phyloP scores from a whole-genome alignment of 2,888 invertebrate genomes.

The Tetragonisca angustula region DNA sequence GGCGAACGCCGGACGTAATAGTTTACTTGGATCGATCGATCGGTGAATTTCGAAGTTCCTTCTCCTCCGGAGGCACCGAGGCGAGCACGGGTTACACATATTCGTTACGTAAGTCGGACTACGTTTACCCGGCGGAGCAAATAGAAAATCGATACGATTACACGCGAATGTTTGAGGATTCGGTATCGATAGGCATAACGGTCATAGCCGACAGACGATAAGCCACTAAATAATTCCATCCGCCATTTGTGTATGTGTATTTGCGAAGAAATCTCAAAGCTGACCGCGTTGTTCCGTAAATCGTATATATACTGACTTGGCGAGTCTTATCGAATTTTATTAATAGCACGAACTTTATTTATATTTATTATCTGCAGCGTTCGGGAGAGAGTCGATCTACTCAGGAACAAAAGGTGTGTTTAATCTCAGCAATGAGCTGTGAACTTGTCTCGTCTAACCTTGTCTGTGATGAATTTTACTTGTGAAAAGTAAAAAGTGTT shows the following conservation, averaged over 20 bases:
- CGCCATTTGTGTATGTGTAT: too few relatives aligned
- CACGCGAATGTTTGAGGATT: slow-evolving; percentile 48
- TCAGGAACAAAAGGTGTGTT: too few relatives aligned
- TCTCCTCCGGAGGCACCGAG: slow-evolving; percentile 17
- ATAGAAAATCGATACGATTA: slow-evolving; percentile 49
- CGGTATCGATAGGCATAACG: slow-evolving; percentile 9
- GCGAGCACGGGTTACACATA: slow-evolving; percentile 4
- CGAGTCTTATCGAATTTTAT: too few relatives aligned
- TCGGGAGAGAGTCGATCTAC: too few relatives aligned
- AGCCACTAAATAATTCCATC: slow-evolving; percentile 29
- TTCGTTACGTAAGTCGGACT: slow-evolving; percentile 1
- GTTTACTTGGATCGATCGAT: slow-evolving; percentile 42
- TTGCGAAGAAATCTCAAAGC: background rate
- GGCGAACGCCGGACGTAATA: slow-evolving; percentile 30
- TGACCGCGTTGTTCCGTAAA: background rate
- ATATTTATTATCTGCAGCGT: too few relatives aligned
- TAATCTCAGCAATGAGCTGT: too few relatives aligned
- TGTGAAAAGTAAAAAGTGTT: too few relatives aligned
- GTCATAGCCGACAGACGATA: slow-evolving; percentile 21
- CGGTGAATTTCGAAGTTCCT: slow-evolving; percentile 41
- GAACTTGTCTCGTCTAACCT: too few relatives aligned
- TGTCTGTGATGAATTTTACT: too few relatives aligned
- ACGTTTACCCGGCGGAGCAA: slow-evolving; percentile 30
- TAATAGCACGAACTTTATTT: too few relatives aligned
- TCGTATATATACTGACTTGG: background rate